Evolutionary conservation across 2,888 invertebrate species (phyloP), one percentile per base, ranked within the genome.

Genomic region (Anthoptus insignis): DNA sequence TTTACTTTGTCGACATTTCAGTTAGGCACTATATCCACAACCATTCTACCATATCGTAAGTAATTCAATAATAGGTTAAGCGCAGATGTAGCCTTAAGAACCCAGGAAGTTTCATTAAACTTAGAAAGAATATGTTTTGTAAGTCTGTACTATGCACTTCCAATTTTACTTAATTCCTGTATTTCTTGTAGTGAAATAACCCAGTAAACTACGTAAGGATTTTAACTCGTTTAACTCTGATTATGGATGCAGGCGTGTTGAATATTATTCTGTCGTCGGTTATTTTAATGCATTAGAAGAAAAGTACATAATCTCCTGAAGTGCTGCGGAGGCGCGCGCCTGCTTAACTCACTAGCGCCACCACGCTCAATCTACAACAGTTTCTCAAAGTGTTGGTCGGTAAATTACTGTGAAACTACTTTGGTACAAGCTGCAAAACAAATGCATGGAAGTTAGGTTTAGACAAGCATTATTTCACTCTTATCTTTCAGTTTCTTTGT

Each of bases 241-340:
- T 39, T 9, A 39, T 19, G 9, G 9, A 39, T 8, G 39, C 9
- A 7, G 39, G 39, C 39, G 39, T n/a, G n/a, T 19, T 39, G 39
- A 39, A 16, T 16, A 39, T 39, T 39, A 39, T 39, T 19, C 16
- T 3, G 19, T 8, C 9, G 39, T 39, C 16, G 19, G 16, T 39
- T 39, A 16, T 9, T 39, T 42, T 9, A 42, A 42, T 22, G n/a
- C 47, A 3, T 24, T 47, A 34, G 21, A 19, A 34, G 21, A 21
- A 53, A 34, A 34, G n/a, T 21, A 53, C 53, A 34, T 53, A 53
- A 53, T 53, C 34, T 34, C 2, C 34, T 32, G 34, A 53, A 53
- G 53, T 53, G 53, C 34, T 53, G 42, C 42, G 42, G 42, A 42
- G 42, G 3, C 11, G 42, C 50, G 29, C 52, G 32, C 52, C 32